These are phyloP conservation scores for Tapirus indicus DNA, from an alignment of 2,797 vertebrate species.

Conservation along the genomic window DNA sequence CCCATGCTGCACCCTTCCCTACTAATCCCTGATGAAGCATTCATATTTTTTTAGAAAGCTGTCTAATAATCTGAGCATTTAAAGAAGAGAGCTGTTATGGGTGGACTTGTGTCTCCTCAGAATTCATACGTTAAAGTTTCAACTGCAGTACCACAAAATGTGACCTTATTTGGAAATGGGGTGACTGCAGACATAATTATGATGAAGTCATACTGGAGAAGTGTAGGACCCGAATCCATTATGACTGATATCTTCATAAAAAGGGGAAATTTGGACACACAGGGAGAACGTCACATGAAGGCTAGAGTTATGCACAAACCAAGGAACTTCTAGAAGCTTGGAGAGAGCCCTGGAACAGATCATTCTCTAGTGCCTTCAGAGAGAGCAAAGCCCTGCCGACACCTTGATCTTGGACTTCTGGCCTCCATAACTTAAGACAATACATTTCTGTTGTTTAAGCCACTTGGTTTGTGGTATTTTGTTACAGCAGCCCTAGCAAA, in stretches of 20 bases:
- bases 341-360: background rate
- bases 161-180: background rate
- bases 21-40: background rate
- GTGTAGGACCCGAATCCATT: background rate
- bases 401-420: background rate
- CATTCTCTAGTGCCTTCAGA: background rate
- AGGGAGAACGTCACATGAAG: background rate
- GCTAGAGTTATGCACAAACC: background rate
- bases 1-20: background rate
- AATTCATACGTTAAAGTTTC: background rate
- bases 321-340: background rate
- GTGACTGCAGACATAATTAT: background rate
- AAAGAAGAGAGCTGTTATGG: background rate
- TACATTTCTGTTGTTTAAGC: background rate
- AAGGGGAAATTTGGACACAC: background rate
- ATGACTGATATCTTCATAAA: background rate
- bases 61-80: background rate
- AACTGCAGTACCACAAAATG: background rate
- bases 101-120: background rate
- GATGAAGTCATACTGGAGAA: background rate
- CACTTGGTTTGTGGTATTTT: background rate
- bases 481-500: background rate
- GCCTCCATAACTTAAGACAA: background rate
- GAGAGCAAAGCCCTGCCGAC: background rate
- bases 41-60: background rate